Evolutionary conservation across 2,888 invertebrate genomes (phyloP), one percentile per base, ranked within the genome.

Genomic region (Chrysomela aeneicollis): DNA sequence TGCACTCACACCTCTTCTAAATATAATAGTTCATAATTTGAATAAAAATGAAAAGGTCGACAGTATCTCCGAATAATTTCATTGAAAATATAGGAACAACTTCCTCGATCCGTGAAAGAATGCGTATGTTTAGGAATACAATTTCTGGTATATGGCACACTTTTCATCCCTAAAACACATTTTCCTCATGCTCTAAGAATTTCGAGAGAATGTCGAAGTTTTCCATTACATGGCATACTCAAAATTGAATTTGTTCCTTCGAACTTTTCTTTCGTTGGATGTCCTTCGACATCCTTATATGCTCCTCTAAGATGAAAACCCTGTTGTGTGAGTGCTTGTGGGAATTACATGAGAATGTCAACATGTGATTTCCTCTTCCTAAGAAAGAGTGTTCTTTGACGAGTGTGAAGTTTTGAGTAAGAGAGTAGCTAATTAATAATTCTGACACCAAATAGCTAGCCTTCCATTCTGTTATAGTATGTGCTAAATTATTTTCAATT

Each of bases 281-380:
- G 60, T 50, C 64, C 55, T 60, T 46, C 49, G 49, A 46, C 47
- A 64, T 37, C 18, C 26, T 47, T 76, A 75, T 76, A 75, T 35
- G 22, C 47, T 47, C 47, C 74, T 72, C 74, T 80, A 79, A 82
- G 80, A 81, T 78, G 80, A 80, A 81, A 82, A 79, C 78, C 80
- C 80, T 81, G 82, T 82, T 80, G 75, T 75, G 77, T 78, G 79
- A 79, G 80, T 80, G 79, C 79, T 77, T 77, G 78, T 75, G 77
- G 78, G 78, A 79, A 79, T 79, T 76, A 74, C 76, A 74, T 81
- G 81, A 78, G 82, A 82, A 78, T 79, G 78, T 77, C 77, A 77
- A 78, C 82, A 82, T 78, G 76, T 82, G 80, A 73, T 71, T 73
- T 76, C 74, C 5, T 57, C 46, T 26, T n/a, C 9, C 19, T 37